phyloP scores from a whole-genome alignment of 2,797 vertebrate genomes.

The Hydrocynus forskahlii region DNA sequence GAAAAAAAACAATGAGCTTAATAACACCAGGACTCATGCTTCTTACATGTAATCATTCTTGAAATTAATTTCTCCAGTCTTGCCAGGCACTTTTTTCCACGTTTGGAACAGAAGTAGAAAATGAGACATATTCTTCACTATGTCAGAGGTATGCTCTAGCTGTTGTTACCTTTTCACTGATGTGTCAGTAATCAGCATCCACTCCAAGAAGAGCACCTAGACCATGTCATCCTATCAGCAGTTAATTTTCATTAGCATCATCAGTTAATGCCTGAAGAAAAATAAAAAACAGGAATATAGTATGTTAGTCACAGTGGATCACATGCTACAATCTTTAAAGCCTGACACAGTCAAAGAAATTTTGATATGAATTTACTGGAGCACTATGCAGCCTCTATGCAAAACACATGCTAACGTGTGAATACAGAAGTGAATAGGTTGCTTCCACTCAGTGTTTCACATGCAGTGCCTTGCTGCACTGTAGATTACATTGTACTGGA shows the following conservation, averaged over 20 bases:
- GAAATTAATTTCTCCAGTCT: no score
- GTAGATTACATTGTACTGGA: neutral
- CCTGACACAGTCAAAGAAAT: neutral
- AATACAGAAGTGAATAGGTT: neutral
- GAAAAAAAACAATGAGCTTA: no score
- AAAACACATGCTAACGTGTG: neutral
- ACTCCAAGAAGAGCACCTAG: neutral
- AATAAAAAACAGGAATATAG: neutral
- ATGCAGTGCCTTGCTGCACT: neutral
- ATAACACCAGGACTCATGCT: no score
- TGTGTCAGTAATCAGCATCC: neutral
- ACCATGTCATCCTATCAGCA: neutral
- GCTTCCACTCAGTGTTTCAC: neutral
- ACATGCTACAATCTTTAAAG: neutral
- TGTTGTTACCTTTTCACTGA: neutral
- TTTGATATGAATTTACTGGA: neutral
- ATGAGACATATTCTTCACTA: no score
- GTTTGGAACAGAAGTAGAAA: no score
- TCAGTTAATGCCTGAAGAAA: no score
- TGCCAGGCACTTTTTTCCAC: no score
- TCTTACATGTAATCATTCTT: no score
- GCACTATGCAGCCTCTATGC: neutral
- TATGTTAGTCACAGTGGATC: neutral
- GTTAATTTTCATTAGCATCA: neutral
- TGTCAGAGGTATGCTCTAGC: neutral